Evolutionary conservation across 2,113 vertebrate species (phyloP), one percentile per base, ranked within the genome.

Genomic region (Oenanthe oenanthe): DNA sequence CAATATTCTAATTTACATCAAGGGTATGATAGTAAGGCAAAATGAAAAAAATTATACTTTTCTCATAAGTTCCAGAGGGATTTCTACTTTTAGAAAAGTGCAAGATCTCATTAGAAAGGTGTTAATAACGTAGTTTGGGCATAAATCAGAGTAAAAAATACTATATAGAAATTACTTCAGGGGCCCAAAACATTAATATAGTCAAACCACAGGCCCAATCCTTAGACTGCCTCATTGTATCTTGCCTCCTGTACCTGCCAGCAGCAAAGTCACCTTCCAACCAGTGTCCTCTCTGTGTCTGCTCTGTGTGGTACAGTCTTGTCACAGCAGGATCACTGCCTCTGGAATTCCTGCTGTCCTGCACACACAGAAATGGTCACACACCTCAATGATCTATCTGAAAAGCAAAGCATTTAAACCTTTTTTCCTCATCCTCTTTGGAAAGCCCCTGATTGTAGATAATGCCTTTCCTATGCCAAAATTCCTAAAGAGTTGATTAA

Each of bases 161-260:
- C 20, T 36, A 6, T 12, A 40, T 8, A 32, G 7, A 13, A 66
- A 57, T 79, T 12, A 12, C 15, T 65, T 36, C 31, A 43, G 28
- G 34, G 13, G 24, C 26, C 8, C 24, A 47, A 47, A 16, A 13
- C 12, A 71, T 21, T 34, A 25, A 28, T 4, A 1, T 0, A 57
- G 36, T 6, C 45, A 79, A 83, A 54, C 19, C 50, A 45, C 5
- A 57, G 25, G 10, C 21, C 40, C 73, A 73, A 38, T 24, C 29
- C 12, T 22, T 4, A 1, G 4, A 47, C 15, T 8, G 17, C 24
- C 50, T 53, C 0, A 0, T 7, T 51, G 47, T 9, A 1, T 4
- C 3, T 38, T 28, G 28, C 48, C 40, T 74, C 16, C 72, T n/a
- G 31, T 95, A 96, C 95, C 94, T 96, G 86, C 34, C 94, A 72